Percentiles rank a stretch among this genome's conserved stretches.
Conservation (phyloP, 1,140 invertebrate species). For the Ceratitis capitata region DNA sequence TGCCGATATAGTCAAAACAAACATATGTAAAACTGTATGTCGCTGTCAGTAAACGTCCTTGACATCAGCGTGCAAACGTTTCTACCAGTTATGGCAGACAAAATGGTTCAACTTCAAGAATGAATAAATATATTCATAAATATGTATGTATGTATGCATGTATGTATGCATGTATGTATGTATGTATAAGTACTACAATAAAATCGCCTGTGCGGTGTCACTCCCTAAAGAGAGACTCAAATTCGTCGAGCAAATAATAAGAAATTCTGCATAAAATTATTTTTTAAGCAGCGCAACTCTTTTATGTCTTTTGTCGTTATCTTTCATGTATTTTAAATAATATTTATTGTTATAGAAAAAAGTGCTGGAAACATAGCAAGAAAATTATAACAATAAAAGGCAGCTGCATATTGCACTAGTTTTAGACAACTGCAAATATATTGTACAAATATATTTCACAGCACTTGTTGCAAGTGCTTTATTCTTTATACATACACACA, state of each 20-base stretch:
- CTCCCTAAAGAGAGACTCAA: neutral
- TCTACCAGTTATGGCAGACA: slow-evolving; percentile 24
- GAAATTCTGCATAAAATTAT: neutral
- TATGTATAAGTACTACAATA: too few species aligned
- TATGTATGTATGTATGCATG: neutral
- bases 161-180: neutral
- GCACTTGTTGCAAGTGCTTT: too few species aligned
- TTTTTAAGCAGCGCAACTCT: neutral
- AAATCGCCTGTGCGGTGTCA: too few species aligned
- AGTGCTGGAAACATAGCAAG: neutral
- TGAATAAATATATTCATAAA: neutral
- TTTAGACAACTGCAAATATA: neutral
- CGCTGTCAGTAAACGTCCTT: slow-evolving; percentile 23
- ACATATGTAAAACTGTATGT: slow-evolving; percentile 26
- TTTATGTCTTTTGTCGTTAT: neutral
- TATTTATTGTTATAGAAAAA: neutral
- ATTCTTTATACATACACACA: too few species aligned
- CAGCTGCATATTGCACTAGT: neutral
- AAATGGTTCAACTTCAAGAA: neutral
- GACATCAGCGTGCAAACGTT: neutral
- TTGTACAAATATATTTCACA: too few species aligned
- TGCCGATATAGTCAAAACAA: neutral
- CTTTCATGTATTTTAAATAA: neutral
- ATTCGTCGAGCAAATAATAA: neutral
- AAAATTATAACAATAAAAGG: neutral